Percentiles rank a stretch among this genome's conserved stretches.
Evolutionary conservation across 2,888 invertebrate genomes (phyloP).

Genomic region (Balanococcus diminutus): DNA sequence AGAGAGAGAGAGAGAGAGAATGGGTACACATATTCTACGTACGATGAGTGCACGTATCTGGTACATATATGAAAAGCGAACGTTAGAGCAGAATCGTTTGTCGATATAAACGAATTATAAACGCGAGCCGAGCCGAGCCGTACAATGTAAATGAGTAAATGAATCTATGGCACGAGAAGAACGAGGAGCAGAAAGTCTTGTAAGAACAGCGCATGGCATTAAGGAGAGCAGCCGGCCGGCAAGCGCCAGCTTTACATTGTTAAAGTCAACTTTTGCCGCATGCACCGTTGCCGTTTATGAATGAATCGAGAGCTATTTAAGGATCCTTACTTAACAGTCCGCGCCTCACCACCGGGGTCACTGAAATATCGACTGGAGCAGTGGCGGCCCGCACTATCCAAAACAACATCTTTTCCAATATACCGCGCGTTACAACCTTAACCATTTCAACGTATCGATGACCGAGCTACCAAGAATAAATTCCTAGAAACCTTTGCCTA

Average conservation of each 20-base stretch:
- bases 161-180: conserved; percentile 6
- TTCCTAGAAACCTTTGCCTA: neutral
- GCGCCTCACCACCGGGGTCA: conserved; percentile 52
- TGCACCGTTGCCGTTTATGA: conserved; percentile 51
- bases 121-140: conserved; percentile 30
- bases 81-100: conserved; percentile 1
- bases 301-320: conserved; percentile 54
- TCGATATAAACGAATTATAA: conserved; percentile 40
- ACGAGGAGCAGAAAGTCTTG: conserved; percentile 41
- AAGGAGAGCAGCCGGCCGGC: conserved; percentile 52
- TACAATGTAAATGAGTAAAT: conserved; percentile 19
- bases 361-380: conserved; percentile 53
- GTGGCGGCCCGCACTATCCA: conserved; percentile 43
- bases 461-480: conserved; percentile 7
- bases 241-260: conserved; percentile 54
- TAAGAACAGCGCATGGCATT: conserved; percentile 48
- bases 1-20: no score
- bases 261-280: conserved; percentile 48
- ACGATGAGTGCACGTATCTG: no score
- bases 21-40: no score
- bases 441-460: conserved; percentile 27
- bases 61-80: neutral
- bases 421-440: conserved; percentile 31
- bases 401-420: conserved; percentile 40
- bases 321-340: conserved; percentile 47